Evolutionary conservation across 2,113 vertebrate species (phyloP).

Genomic region (Poeciliopsis occidentalis): DNA sequence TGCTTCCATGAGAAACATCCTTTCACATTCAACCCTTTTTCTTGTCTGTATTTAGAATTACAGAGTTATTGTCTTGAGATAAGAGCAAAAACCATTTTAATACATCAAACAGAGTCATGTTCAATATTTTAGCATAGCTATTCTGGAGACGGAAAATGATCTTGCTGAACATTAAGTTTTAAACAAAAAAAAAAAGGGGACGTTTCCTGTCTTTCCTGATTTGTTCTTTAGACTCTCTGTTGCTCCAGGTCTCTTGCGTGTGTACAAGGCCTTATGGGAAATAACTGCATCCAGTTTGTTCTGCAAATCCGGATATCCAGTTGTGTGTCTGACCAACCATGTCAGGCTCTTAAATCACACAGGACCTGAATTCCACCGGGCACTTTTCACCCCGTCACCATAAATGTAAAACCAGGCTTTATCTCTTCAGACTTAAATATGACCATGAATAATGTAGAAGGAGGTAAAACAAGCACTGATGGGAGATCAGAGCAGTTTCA

Average conservation of each 20-base stretch:
- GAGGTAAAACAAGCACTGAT: constrained; percentile 39
- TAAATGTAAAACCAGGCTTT: constrained; percentile 62
- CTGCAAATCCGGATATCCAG: constrained; percentile 52
- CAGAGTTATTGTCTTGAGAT: not conserved
- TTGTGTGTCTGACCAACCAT: constrained; percentile 66
- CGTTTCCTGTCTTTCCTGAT: not conserved
- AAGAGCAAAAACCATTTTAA: not conserved
- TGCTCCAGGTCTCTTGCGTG: constrained; percentile 33
- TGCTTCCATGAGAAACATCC: not conserved
- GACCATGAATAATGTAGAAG: constrained; percentile 64
- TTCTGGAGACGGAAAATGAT: not conserved
- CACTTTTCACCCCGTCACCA: constrained; percentile 46
- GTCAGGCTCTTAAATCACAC: constrained; percentile 67
- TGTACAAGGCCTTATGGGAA: constrained; percentile 60
- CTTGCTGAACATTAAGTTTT: constrained; percentile 2
- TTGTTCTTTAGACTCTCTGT: constrained; percentile 25
- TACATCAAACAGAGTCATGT: not conserved
- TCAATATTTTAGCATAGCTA: not conserved
- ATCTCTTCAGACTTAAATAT: constrained; percentile 51
- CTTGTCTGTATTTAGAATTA: not conserved
- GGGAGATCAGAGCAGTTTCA: constrained; percentile 30
- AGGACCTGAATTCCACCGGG: constrained; percentile 47
- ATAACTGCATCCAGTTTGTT: constrained; percentile 48
- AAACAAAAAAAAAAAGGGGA: not conserved
- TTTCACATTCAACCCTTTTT: not conserved